Conservation (phyloP, 2,888 invertebrate species). For the Cheilosia scutellata region DNA sequence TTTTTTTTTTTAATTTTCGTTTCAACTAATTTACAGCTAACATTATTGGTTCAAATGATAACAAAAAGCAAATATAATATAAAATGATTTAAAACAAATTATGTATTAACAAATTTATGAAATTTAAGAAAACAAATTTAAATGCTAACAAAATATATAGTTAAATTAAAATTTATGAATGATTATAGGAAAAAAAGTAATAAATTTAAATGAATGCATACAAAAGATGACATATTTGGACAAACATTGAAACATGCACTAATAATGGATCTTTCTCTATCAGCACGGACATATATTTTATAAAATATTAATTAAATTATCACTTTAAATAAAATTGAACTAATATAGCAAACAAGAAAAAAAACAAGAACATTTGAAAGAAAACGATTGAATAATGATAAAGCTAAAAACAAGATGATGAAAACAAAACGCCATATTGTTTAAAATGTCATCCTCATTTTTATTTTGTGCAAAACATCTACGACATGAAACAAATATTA, state of each 20-base stretch:
- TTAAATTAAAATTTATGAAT: constrained; percentile 65
- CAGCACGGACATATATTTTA: constrained; percentile 68
- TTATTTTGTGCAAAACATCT: constrained; percentile 54
- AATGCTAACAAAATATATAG: constrained; percentile 65
- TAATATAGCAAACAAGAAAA: not conserved
- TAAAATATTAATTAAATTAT: constrained; percentile 56
- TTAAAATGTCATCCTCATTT: constrained; percentile 35
- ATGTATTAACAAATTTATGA: constrained; percentile 43
- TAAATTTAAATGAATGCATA: constrained; percentile 54
- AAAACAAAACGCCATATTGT: constrained; percentile 49
- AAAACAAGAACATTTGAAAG: not conserved
- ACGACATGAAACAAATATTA: constrained; percentile 36
- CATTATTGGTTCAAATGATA: constrained; percentile 1
- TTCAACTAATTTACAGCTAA: constrained; percentile 19
- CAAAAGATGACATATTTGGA: constrained; percentile 47
- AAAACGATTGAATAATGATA: constrained; percentile 14
- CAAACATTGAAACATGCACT: constrained; percentile 55
- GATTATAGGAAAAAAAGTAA: constrained; percentile 59
- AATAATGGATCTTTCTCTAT: constrained; percentile 67
- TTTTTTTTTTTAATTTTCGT: constrained; percentile 12
- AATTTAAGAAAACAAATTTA: constrained; percentile 54
- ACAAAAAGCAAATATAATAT: constrained; percentile 15
- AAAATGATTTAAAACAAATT: constrained; percentile 8
- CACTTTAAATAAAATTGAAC: constrained; percentile 42
- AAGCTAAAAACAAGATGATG: constrained; percentile 13